A percentile compares a stretch with the other conserved stretches of the same genome.
phyloP scores from a whole-genome alignment of 2,888 invertebrate genomes.

The Ophonus ardosiacus region DNA sequence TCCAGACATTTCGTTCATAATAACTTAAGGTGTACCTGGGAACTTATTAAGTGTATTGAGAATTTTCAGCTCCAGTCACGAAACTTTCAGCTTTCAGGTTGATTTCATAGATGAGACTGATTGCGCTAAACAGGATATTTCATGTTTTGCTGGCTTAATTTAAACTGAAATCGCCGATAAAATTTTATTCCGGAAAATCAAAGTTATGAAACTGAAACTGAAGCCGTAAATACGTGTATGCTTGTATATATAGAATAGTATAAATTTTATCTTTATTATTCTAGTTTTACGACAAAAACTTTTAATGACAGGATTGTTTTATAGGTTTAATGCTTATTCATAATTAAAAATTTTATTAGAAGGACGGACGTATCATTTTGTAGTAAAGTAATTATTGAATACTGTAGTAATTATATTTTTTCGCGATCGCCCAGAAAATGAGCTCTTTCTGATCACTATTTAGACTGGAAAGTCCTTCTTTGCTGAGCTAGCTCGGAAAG shows the following conservation, averaged over 20 bases:
- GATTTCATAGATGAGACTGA: neutral
- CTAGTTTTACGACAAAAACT: neutral
- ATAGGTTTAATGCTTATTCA: neutral
- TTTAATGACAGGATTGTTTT: neutral
- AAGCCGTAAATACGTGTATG: slow-evolving; percentile 4
- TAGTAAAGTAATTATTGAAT: neutral
- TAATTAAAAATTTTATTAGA: neutral
- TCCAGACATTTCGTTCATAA: neutral
- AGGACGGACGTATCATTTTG: neutral
- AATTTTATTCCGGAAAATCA: slow-evolving; percentile 3
- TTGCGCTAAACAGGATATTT: slow-evolving; percentile 9
- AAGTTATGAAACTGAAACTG: slow-evolving; percentile 10
- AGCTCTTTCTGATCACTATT: too few relatives aligned
- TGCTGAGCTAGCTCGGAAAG: too few relatives aligned
- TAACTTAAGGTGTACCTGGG: neutral
- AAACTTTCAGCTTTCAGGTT: neutral
- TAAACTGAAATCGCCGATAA: slow-evolving; percentile 14
- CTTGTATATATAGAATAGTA: neutral
- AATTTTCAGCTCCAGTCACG: neutral
- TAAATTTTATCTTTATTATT: slow-evolving; percentile 10
- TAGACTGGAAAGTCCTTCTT: too few relatives aligned
- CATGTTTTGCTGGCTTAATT: slow-evolving; percentile 13
- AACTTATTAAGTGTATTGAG: neutral
- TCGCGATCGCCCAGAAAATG: too few relatives aligned
- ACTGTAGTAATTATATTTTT: too few relatives aligned